These are phyloP conservation scores for Solen grandis DNA, from an alignment of 1,140 invertebrate genomes.

Conservation along the genomic window DNA sequence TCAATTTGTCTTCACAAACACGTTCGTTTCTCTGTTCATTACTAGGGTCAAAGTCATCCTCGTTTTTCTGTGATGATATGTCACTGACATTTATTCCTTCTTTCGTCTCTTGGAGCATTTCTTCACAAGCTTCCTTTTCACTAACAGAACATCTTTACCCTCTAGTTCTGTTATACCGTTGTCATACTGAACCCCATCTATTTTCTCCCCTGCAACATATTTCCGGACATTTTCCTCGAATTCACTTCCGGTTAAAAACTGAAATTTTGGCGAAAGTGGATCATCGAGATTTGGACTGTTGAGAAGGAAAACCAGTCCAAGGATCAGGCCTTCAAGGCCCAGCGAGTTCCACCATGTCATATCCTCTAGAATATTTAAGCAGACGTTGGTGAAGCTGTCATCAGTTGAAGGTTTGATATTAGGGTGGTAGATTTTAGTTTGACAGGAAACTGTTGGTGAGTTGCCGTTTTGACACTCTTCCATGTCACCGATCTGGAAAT, in stretches of 20 bases:
- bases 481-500: conserved; percentile 32
- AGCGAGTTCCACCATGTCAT: conserved; percentile 58
- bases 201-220: conserved; percentile 63
- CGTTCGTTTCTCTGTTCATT: too few species aligned
- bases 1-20: too few species aligned
- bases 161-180: too few species aligned
- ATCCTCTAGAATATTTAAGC: conserved; percentile 68
- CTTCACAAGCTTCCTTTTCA: too few species aligned
- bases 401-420: conserved; percentile 68
- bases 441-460: conserved; percentile 63
- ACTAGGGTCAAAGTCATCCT: too few species aligned
- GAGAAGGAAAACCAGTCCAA: conserved; percentile 71
- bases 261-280: conserved; percentile 68
- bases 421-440: conserved; percentile 73
- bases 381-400: conserved; percentile 63
- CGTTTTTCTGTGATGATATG: too few species aligned
- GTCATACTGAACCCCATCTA: conserved; percentile 70
- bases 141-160: too few species aligned
- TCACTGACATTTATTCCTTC: too few species aligned
- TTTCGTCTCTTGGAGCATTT: too few species aligned
- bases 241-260: too few species aligned
- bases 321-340: conserved; percentile 65
- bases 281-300: conserved; percentile 72
- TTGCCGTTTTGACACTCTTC: conserved; percentile 47
- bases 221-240: conserved; percentile 66